Evolutionary conservation across 2,888 invertebrate species (phyloP), one percentile per base, ranked within the genome.

Genomic region (Zaprionus obscuricornis): DNA sequence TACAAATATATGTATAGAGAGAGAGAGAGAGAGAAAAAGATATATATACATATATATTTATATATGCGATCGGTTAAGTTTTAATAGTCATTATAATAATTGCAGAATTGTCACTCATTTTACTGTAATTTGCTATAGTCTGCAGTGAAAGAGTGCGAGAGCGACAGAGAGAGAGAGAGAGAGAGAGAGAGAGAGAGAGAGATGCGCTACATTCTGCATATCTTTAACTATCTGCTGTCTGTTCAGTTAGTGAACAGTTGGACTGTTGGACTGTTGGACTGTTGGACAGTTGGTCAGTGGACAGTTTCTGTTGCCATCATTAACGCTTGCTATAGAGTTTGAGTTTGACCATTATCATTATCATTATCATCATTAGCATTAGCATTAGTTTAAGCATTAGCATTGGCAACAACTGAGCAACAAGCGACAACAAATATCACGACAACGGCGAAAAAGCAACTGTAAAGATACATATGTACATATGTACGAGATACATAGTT

Each of bases 281-380:
- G 26, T 45, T 24, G 18, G n/a, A n/a, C 43, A 40, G 27, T 66
- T 65, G 50, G 33, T 66, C 42, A 40, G 46, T 33, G n/a, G n/a
- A n/a, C n/a, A n/a, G n/a, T 18, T 14, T 42, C 33, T 33, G 42
- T 36, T 54, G 37, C 56, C 65, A 74, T 66, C 58, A 78, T 85
- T 78, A 85, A 66, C 78, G 66, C 63, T 73, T 43, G 57, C 42
- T n/a, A n/a, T n/a, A n/a, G n/a, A n/a, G n/a, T n/a, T n/a, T n/a
- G 39, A 49, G 52, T 46, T n/a, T n/a, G 43, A 37, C 54, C 47
- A 78, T 82, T 68, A 64, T 73, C 63, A 73, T 69, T 59, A 71
- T 45, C 52, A 69, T 81, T 63, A 76, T 59, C 50, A 59, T 54
- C 68, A 79, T 67, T 56, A 62, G 14, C 49, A 65, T 63, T 49